Evolutionary conservation across 2,888 invertebrate species (phyloP).

Genomic region (Piscicola geometra): DNA sequence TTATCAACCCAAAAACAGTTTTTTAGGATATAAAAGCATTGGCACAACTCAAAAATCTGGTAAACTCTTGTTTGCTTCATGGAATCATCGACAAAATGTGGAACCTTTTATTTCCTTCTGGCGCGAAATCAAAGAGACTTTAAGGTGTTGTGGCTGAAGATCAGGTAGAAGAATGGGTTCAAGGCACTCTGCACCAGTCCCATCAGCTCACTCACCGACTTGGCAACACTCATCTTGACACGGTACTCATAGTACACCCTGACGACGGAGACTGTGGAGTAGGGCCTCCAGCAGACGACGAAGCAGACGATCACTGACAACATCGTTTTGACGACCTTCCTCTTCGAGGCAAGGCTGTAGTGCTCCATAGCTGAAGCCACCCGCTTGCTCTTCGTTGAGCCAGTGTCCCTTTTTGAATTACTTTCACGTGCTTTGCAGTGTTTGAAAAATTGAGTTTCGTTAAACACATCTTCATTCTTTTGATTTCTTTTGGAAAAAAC

Average conservation of each 20-base stretch:
- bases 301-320: conserved; percentile 57
- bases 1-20: too few species aligned
- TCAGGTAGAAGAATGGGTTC: conserved; percentile 57
- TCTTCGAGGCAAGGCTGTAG: conserved; percentile 50
- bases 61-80: too few species aligned
- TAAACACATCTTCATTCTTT: too few species aligned
- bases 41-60: too few species aligned
- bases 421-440: too few species aligned
- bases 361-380: background rate
- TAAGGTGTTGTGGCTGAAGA: conserved; percentile 49
- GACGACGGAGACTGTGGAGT: conserved; percentile 56
- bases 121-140: background rate
- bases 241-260: conserved; percentile 54
- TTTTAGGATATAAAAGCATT: too few species aligned
- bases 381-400: too few species aligned
- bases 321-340: conserved; percentile 57
- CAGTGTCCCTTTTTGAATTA: too few species aligned
- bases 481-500: too few species aligned
- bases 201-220: conserved; percentile 50
- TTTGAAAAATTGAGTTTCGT: conserved; percentile 9
- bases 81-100: too few species aligned
- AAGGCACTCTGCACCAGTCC: conserved; percentile 54
- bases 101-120: too few species aligned
- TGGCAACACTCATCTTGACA: conserved; percentile 45
- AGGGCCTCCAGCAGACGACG: conserved; percentile 57